phyloP scores from a whole-genome alignment of 2,113 vertebrate genomes.

The human region GRCh38 chr7:77880001-77880500 shows the following conservation, averaged over 20 bases:
- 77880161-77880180: slow-evolving; percentile 25
- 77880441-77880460: neutral
- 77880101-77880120: neutral
- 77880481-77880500: neutral
- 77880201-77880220: neutral
- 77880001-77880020: slow-evolving; percentile 4
- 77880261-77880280: neutral
- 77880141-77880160: neutral
- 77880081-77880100: slow-evolving; percentile 19
- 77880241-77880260: neutral
- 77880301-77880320: neutral
- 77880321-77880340: neutral
- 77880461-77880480: neutral
- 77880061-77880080: neutral
- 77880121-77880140: neutral
- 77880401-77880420: neutral
- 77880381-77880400: neutral
- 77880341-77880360: neutral
- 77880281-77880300: neutral
- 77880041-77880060: slow-evolving; percentile 1
- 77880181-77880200: neutral
- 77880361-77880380: neutral
- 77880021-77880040: neutral
- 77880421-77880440: neutral
- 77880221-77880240: neutral